Evolutionary conservation across 2,113 vertebrate species (phyloP), one percentile per base, ranked within the genome.

Genomic region (Steatornis caripensis): DNA sequence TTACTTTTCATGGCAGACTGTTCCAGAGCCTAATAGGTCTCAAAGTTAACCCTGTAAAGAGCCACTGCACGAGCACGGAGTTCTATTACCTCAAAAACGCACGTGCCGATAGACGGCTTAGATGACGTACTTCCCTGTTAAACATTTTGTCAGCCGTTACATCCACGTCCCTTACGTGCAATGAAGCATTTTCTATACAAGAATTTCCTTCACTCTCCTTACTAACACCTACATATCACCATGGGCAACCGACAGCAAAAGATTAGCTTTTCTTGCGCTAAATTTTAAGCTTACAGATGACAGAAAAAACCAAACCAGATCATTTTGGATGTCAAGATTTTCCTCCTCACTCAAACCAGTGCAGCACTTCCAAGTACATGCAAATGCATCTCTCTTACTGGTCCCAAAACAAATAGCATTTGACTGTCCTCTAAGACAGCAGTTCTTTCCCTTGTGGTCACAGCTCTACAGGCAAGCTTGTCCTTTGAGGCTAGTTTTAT

Each of bases 181-280:
- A 21, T 6, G 19, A 89, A 78, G n/a, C 18, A 46, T 18, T 74
- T 45, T 76, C 78, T 39, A 32, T 23, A 53, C 30, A 79, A 62
- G 7, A 71, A 58, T 78, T 89, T 71, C 46, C 34, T 75, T 86
- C 65, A 34, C 43, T 80, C 21, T 57, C 65, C 39, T 75, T 75
- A n/a, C 22, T 29, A 83, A 76, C 65, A 90, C 80, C 79, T 91
- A 85, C 75, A 9, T 49, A 84, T 95, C 69, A 94, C 95, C 88
- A 82, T 1, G 4, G 89, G 88, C 72, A 96, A 93, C 95, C 57
- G 65, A 71, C 49, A 82, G 65, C 29, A 84, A 65, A 57, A 91
- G n/a, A 74, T 6, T 20, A 75, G 11, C 27, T 84, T 74, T 83
- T 65, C 57, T 69, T 19, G 23, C 46, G 22, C 36, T 94, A 72